Evolutionary conservation across 92 coral and sea anemone species (phyloP).

Genomic region (Diadumene lineata): DNA sequence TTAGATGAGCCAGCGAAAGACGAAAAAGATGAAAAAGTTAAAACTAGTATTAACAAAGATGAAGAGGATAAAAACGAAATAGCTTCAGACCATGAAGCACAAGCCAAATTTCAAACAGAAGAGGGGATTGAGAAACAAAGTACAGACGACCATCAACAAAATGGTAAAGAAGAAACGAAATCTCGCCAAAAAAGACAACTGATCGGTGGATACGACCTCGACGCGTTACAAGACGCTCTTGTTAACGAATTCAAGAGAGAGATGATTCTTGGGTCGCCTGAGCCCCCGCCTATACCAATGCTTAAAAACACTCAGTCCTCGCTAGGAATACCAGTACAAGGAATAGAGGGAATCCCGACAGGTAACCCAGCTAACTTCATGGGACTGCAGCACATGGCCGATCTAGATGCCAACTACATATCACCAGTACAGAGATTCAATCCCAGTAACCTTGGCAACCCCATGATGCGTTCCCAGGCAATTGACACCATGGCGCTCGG

Average conservation of each 20-base stretch:
- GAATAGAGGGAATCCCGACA: conserved; percentile 11
- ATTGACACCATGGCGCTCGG: conserved; percentile 2
- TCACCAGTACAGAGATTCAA: conserved; percentile 21
- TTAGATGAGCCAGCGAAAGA: too few relatives aligned
- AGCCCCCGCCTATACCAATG: conserved; percentile 38
- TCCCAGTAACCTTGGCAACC: background rate
- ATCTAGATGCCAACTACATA: conserved; percentile 19
- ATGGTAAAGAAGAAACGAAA: conserved; percentile 6
- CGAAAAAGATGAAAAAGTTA: background rate
- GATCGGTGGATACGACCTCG: conserved; percentile 9
- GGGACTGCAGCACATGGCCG: conserved; percentile 11
- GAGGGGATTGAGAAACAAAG: too few relatives aligned
- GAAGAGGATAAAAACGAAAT: too few relatives aligned
- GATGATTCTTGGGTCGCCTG: conserved; percentile 47
- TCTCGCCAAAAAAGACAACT: conserved; percentile 12
- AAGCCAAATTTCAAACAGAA: too few relatives aligned
- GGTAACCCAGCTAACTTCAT: conserved; percentile 6
- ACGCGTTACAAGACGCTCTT: conserved; percentile 38
- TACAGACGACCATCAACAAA: too few relatives aligned
- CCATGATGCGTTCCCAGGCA: background rate
- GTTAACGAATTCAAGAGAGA: conserved; percentile 60
- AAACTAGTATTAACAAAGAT: background rate
- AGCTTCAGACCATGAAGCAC: too few relatives aligned
- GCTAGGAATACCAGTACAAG: conserved; percentile 34
- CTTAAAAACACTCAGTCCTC: conserved; percentile 28